Evolutionary conservation across 2,797 vertebrate genomes (phyloP), one percentile per base, ranked within the genome.

Genomic region (Tapirus indicus): DNA sequence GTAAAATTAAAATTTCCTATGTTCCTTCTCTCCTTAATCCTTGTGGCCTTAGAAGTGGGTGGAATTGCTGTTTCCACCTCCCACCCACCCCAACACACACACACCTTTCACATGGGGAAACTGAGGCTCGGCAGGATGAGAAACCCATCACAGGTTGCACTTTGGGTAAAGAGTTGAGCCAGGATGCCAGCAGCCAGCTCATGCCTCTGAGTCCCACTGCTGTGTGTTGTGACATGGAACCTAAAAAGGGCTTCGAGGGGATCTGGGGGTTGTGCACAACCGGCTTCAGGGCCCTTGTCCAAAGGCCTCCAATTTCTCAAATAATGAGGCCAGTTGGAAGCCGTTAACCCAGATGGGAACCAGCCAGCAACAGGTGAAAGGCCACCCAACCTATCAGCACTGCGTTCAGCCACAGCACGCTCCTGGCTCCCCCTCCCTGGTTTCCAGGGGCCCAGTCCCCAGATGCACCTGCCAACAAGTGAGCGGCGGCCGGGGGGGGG

Each of bases 361-460:
- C 97, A 98, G 96, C 89, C 88, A 91, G 93, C 89, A 23, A 41
- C 95, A 97, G 97, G 97, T 97, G 98, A 97, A 84, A 16, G 60
- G 77, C 62, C 14, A 3, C 47, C 13, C 72, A 9, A 87, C 96
- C 91, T 94, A 83, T 97, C 97, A 97, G 94, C 97, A 92, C 90
- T 18, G 14, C 68, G n/a, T 35, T 27, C 38, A 66, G 47, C 79
- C 32, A 0, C 5, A 54, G 69, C 47, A 52, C 1, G 20, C 49
- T 64, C 54, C 32, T 23, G 49, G 88, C 49, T 62, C 60, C 85
- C 94, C 69, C 49, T 0, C 44, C 47, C 83, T 17, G 20, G 11
- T 47, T 35, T 83, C 71, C 18, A 77, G 62, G 35, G 75, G 32
- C 66, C 71, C 32, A 6, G 3, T 41, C 80, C 52, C 69, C 88